Evolutionary conservation across 1,140 invertebrate genomes (phyloP), one percentile per base, ranked within the genome.

Genomic region (Cyrtorhinus lividipennis): DNA sequence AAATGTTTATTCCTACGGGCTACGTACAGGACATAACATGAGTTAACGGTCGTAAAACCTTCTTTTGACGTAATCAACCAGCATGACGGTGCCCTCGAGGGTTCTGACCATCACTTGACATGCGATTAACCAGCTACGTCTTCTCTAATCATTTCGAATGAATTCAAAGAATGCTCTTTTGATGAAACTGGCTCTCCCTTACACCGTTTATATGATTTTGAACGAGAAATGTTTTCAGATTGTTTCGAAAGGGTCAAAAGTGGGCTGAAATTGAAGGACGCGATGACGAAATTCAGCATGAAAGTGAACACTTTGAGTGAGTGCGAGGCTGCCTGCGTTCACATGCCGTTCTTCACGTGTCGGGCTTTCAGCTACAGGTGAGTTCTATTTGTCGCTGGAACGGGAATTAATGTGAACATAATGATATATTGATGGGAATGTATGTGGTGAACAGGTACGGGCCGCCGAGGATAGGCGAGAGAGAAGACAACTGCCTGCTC

Each of bases 171-270:
- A n/a, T n/a, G n/a, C n/a, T n/a, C n/a, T n/a, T n/a, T n/a, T n/a
- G n/a, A n/a, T n/a, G n/a, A n/a, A n/a, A n/a, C n/a, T n/a, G n/a
- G n/a, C n/a, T n/a, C n/a, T n/a, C n/a, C n/a, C n/a, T n/a, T n/a
- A n/a, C n/a, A n/a, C n/a, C n/a, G n/a, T n/a, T 38, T 38, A 5
- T 38, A 15, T 15, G 30, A 38, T 38, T 38, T 38, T 38, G 30
- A 15, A 38, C 15, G 30, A 38, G 15, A 38, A 8, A 38, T 38
- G 30, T 53, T 77, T 76, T 48, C 71, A 87, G 87, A 88, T 72
- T 90, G 87, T 71, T 90, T 90, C 71, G 86, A 85, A 80, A 80
- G 86, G 56, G 81, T 87, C 1, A 78, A 84, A 30, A 87, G 84
- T 65, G 85, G 83, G 2, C 80, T 83, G 2, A 74, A 80, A 20